Percentiles rank a stretch among this genome's conserved stretches.
phyloP scores from a whole-genome alignment of 2,888 invertebrate genomes.

The Parelbella ahira region DNA sequence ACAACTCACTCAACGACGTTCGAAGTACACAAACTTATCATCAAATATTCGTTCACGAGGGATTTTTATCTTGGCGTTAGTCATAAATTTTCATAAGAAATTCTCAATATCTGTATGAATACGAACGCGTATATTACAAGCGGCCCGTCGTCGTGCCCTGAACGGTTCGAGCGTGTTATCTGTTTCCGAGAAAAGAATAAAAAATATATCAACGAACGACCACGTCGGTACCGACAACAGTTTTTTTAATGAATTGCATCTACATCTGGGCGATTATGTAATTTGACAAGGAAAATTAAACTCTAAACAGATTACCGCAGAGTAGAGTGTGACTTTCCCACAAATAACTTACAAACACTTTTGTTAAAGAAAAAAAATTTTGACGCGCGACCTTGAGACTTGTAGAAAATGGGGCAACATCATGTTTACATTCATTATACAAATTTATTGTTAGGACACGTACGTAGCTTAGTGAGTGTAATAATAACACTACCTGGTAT shows the following conservation, averaged over 20 bases:
- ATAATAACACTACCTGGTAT: constrained; percentile 32
- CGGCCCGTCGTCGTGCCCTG: constrained; percentile 44
- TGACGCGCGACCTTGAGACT: no score
- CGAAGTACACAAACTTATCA: constrained; percentile 18
- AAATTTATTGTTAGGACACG: neutral
- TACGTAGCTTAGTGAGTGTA: no score
- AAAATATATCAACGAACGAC: constrained; percentile 46
- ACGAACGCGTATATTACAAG: constrained; percentile 48
- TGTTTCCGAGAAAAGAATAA: constrained; percentile 54
- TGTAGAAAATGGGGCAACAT: no score
- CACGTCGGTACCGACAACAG: constrained; percentile 36
- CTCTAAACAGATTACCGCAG: neutral
- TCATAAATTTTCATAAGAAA: constrained; percentile 40
- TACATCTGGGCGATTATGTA: constrained; percentile 6
- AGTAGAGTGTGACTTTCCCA: neutral
- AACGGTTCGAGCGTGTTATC: constrained; percentile 45
- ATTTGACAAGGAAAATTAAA: constrained; percentile 7
- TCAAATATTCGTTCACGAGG: constrained; percentile 16
- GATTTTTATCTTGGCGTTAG: constrained; percentile 26
- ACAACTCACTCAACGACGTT: constrained; percentile 22
- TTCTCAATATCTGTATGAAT: constrained; percentile 37
- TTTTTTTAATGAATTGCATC: constrained; percentile 37
- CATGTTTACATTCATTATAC: no score
- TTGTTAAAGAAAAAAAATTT: no score
- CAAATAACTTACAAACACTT: no score